Percentiles rank a stretch among this genome's conserved stretches.
phyloP scores from a whole-genome alignment of 2,113 vertebrate genomes.

The Eurystomus gularis region DNA sequence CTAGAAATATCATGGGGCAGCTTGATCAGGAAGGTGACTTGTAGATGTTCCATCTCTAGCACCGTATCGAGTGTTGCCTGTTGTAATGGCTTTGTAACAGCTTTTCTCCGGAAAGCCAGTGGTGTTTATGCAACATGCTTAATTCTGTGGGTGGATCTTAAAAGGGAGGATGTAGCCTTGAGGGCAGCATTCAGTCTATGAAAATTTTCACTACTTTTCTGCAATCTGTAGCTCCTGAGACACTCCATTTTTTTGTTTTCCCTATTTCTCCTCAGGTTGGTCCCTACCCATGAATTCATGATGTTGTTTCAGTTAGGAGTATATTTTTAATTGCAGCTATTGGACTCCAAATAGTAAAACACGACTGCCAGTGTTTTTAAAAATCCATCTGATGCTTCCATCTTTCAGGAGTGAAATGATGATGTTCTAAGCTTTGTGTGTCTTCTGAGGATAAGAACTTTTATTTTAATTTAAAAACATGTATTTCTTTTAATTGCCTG shows the following conservation, averaged over 20 bases:
- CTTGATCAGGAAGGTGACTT: neutral
- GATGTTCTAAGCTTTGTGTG: neutral
- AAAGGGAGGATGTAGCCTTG: neutral
- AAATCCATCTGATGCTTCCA: neutral
- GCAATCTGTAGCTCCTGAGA: neutral
- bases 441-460: neutral
- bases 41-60: neutral
- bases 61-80: neutral
- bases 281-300: neutral
- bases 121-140: neutral
- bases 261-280: neutral
- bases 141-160: neutral
- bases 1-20: accelerated
- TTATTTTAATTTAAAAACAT: neutral
- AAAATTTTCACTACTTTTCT: neutral
- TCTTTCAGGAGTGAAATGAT: neutral
- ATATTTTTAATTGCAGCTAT: neutral
- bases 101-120: neutral
- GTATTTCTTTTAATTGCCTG: neutral
- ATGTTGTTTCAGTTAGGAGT: neutral
- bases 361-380: neutral
- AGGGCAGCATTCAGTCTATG: neutral
- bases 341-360: neutral
- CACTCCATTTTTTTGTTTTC: neutral
- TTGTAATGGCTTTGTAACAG: neutral